A percentile compares a stretch with the other conserved stretches of the same genome.
phyloP scores from a whole-genome alignment of 1,140 invertebrate species.

The Pseudoatta argentina region DNA sequence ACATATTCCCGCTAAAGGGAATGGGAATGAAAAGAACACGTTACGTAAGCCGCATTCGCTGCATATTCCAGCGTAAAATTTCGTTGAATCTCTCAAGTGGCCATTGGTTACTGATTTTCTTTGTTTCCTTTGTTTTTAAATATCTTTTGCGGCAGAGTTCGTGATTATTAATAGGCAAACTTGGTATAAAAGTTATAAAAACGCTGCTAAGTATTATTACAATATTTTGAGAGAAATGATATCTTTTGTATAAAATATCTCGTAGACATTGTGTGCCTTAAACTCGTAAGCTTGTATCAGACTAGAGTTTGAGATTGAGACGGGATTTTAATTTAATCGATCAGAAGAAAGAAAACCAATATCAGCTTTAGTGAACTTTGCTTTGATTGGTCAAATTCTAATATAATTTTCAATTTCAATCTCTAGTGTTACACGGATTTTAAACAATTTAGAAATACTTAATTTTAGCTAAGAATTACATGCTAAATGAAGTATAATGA shows the following conservation, averaged over 20 bases:
- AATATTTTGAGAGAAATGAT: neutral
- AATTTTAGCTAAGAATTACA: neutral
- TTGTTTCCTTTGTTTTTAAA: slow-evolving; percentile 18
- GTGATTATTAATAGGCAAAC: neutral
- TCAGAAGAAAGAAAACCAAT: no score
- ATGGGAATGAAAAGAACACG: slow-evolving; percentile 2
- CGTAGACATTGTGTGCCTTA: neutral
- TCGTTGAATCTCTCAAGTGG: neutral
- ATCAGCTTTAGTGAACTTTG: no score
- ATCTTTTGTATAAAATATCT: neutral
- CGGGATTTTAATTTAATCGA: no score
- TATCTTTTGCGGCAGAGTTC: neutral
- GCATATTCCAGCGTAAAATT: slow-evolving; percentile 52
- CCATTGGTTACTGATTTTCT: slow-evolving; percentile 16
- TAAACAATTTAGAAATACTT: neutral
- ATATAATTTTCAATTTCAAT: no score
- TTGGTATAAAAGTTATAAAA: neutral
- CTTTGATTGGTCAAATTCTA: no score
- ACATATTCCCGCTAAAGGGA: slow-evolving; percentile 35
- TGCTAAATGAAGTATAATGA: neutral
- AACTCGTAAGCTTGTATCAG: no score
- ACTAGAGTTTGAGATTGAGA: no score
- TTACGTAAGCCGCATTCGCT: neutral
- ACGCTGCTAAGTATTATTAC: neutral
- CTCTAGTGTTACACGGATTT: no score